Conservation (phyloP, 2,888 invertebrate species). For the Callosobruchus maculatus region DNA sequence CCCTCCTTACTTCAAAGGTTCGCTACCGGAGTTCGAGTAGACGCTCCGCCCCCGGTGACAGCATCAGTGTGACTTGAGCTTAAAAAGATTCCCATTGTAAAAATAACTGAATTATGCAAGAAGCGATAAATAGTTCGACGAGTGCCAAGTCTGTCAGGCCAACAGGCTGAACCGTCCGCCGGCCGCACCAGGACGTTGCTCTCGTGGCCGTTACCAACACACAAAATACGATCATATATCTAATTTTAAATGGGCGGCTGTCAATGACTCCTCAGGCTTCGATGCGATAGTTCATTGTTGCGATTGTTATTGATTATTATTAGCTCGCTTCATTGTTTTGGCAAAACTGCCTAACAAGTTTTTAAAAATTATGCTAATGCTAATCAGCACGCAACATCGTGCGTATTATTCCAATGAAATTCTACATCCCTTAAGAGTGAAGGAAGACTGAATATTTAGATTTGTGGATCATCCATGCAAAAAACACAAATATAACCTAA, state of each 20-base stretch:
- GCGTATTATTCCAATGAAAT: no score
- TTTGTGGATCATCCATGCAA: no score
- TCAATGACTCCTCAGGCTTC: conserved; percentile 33
- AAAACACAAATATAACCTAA: no score
- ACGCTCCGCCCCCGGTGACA: not conserved
- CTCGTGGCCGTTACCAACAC: conserved; percentile 14
- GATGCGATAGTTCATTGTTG: not conserved
- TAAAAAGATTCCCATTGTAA: conserved; percentile 2
- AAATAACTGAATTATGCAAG: conserved; percentile 30
- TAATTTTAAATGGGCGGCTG: conserved; percentile 34
- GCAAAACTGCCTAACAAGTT: no score
- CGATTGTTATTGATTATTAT: not conserved
- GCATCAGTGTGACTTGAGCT: not conserved
- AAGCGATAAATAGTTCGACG: conserved; percentile 27
- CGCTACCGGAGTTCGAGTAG: no score
- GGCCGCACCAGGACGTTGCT: conserved; percentile 23
- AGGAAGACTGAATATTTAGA: no score
- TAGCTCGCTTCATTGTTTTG: no score
- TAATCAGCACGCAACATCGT: no score
- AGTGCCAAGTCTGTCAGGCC: conserved; percentile 32
- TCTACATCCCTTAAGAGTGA: no score
- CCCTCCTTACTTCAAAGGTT: no score
- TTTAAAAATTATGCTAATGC: no score
- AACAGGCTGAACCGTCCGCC: not conserved
- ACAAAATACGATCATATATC: conserved; percentile 23